Percentiles rank a stretch among this genome's conserved stretches.
Evolutionary conservation across 2,113 vertebrate species (phyloP).

Genomic region (Vulpes lagopus): DNA sequence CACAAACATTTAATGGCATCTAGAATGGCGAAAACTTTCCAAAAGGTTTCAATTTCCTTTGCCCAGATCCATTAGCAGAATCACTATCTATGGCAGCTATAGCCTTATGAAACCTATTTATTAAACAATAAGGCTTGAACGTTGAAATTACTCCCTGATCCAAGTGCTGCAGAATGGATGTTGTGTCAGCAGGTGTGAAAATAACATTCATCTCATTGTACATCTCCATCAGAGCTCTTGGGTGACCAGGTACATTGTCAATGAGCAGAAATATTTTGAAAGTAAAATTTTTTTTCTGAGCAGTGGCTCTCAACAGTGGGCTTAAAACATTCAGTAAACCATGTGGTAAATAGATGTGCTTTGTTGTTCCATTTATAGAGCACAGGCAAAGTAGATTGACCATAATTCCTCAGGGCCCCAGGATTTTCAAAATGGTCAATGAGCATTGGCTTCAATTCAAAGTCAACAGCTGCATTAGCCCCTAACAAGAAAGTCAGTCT

Average conservation of each 20-base stretch:
- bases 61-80: not conserved
- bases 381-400: not conserved
- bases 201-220: not conserved
- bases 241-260: not conserved
- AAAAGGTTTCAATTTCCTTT: not conserved
- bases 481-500: not conserved
- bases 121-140: not conserved
- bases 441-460: not conserved
- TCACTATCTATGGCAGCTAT: not conserved
- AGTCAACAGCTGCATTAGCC: not conserved
- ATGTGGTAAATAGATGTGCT: not conserved
- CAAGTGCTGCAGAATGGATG: not conserved
- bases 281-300: not conserved
- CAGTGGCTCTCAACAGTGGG: not conserved
- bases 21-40: not conserved
- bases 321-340: not conserved
- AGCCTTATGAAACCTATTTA: not conserved
- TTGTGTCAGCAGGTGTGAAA: not conserved
- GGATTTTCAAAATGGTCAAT: not conserved
- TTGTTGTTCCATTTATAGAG: not conserved
- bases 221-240: not conserved
- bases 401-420: not conserved
- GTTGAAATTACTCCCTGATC: not conserved
- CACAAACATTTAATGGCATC: not conserved
- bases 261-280: not conserved